These are phyloP conservation scores for Brachyopa scutellaris DNA, from an alignment of 2,888 invertebrate species.

Conservation along the genomic window DNA sequence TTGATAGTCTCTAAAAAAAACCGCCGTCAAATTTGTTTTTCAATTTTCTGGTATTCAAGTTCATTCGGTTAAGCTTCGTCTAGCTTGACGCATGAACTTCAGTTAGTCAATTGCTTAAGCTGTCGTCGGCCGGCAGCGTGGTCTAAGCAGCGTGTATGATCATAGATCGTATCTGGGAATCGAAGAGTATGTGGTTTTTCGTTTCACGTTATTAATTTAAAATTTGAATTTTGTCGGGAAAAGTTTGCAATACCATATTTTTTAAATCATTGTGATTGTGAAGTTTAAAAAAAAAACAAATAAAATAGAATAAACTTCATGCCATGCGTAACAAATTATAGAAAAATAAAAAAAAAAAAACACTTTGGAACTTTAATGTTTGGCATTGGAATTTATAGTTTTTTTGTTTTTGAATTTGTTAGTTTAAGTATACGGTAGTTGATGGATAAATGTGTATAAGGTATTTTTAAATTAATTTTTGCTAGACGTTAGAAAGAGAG, in stretches of 20 bases:
- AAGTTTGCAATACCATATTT: neutral
- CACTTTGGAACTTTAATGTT: neutral
- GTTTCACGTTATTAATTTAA: neutral
- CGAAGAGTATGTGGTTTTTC: slow-evolving; percentile 7
- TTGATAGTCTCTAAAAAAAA: slow-evolving; percentile 14
- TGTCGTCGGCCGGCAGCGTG: slow-evolving; percentile 7
- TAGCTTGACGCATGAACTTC: slow-evolving; percentile 28
- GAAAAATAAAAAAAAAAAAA: no score
- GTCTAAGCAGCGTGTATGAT: neutral
- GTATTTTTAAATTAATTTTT: neutral
- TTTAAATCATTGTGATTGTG: no score
- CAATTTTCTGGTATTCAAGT: neutral
- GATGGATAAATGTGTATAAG: neutral
- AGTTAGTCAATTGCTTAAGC: slow-evolving; percentile 5
- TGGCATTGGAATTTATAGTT: neutral
- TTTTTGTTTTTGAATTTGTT: no score
- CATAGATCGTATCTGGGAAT: slow-evolving; percentile 15
- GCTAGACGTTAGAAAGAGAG: neutral
- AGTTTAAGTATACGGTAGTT: no score
- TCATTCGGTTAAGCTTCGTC: slow-evolving; percentile 15
- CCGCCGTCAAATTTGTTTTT: slow-evolving; percentile 6
- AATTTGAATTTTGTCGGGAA: neutral
- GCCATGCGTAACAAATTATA: neutral
- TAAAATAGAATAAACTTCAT: neutral
- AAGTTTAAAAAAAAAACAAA: neutral